Percentiles rank a stretch among this genome's conserved stretches.
Conservation (phyloP, 2,113 vertebrate genomes). For the Mesembrinibis cayennensis region DNA sequence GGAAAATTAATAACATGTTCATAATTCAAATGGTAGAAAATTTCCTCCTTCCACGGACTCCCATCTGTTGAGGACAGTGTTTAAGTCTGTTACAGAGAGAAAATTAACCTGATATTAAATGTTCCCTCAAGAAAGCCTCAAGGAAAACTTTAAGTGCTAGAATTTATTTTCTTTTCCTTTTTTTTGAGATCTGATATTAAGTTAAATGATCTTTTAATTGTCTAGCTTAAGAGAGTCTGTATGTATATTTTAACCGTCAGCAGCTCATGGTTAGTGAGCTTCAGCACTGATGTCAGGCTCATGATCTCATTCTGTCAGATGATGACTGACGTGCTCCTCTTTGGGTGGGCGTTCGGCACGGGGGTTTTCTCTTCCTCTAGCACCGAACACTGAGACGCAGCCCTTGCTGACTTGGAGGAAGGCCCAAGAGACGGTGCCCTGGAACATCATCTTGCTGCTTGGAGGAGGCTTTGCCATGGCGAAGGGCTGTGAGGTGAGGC, state of each 20-base stretch:
- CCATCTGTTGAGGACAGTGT: not conserved
- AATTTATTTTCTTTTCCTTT: not conserved
- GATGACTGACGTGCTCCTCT: not conserved
- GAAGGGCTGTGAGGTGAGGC: slow-evolving; percentile 93
- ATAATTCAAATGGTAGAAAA: not conserved
- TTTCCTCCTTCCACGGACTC: not conserved
- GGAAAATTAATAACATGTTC: not conserved
- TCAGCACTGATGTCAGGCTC: not conserved
- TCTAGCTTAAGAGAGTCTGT: not conserved
- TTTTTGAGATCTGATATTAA: not conserved
- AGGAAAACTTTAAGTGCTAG: not conserved
- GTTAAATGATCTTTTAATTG: not conserved
- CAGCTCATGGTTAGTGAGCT: not conserved
- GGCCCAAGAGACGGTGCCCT: slow-evolving; percentile 89
- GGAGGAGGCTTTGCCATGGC: slow-evolving; percentile 98
- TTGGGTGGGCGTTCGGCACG: not conserved
- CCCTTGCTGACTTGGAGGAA: slow-evolving; percentile 92
- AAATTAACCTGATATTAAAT: not conserved
- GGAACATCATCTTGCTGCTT: slow-evolving; percentile 93
- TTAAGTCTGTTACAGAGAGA: not conserved
- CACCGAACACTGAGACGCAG: slow-evolving; percentile 81
- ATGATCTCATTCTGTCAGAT: not conserved
- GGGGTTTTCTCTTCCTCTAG: slow-evolving; percentile 67
- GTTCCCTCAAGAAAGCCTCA: not conserved
- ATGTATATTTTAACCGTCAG: not conserved